Conservation (phyloP, 2,797 vertebrate genomes). For the Pempheris klunzingeri region DNA sequence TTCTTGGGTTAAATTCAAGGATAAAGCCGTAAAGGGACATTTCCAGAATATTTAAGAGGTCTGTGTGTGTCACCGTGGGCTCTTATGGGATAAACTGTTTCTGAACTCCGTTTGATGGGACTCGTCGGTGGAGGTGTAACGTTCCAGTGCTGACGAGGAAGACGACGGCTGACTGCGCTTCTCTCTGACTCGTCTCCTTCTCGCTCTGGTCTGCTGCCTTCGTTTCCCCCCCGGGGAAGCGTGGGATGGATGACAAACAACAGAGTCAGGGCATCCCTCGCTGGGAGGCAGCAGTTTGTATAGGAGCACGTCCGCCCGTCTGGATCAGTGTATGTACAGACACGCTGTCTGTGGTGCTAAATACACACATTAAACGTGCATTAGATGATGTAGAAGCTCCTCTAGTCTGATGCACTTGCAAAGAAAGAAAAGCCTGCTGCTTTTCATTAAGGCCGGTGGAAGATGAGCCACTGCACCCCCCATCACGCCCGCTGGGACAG, state of each 20-base stretch:
- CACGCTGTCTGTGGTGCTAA: conserved; percentile 1
- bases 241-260: conserved; percentile 55
- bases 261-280: conserved; percentile 41
- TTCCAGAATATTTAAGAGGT: too few relatives aligned
- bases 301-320: neutral
- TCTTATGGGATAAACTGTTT: conserved; percentile 88
- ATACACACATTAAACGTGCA: conserved; percentile 21
- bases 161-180: conserved; percentile 28
- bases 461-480: conserved; percentile 1
- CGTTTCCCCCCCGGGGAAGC: conserved; percentile 32
- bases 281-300: conserved; percentile 19
- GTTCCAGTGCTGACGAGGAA: conserved; percentile 42
- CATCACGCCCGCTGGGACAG: conserved; percentile 9
- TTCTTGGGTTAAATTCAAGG: too few relatives aligned
- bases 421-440: neutral
- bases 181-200: conserved; percentile 32
- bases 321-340: neutral
- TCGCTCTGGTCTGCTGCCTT: conserved; percentile 50
- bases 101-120: conserved; percentile 72
- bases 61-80: too few relatives aligned
- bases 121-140: conserved; percentile 52
- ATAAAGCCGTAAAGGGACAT: too few relatives aligned
- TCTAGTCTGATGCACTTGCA: neutral
- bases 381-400: neutral
- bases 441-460: conserved; percentile 17